Evolutionary conservation across 2,888 invertebrate genomes (phyloP).

Genomic region (Oscheius sp.): DNA sequence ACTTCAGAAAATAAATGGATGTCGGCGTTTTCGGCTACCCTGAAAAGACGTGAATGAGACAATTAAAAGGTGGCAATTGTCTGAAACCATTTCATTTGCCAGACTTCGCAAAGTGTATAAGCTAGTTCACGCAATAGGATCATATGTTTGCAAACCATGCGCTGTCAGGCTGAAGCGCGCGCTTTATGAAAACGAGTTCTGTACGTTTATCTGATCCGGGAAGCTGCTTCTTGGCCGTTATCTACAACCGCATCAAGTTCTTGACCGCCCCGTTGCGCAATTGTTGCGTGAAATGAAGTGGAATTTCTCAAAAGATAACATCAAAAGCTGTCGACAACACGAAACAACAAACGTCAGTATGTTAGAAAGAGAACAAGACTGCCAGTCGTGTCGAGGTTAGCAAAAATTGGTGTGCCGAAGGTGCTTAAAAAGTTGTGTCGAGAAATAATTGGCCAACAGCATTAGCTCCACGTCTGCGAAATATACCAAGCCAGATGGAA

Average conservation of each 20-base stretch:
- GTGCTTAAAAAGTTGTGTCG: too few species aligned
- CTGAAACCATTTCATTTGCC: neutral
- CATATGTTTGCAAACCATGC: constrained; percentile 32
- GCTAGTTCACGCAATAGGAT: constrained; percentile 33
- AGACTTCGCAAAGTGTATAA: constrained; percentile 18
- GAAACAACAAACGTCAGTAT: too few species aligned
- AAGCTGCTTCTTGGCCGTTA: constrained; percentile 26
- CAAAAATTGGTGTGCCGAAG: too few species aligned
- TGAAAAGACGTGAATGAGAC: neutral
- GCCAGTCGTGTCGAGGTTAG: too few species aligned
- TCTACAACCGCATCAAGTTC: constrained; percentile 26
- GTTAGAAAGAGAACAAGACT: too few species aligned
- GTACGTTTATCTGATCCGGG: constrained; percentile 28
- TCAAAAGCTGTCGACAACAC: too few species aligned
- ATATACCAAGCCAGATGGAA: too few species aligned
- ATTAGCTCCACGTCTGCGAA: too few species aligned
- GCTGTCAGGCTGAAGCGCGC: constrained; percentile 30
- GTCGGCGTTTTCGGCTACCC: too few species aligned
- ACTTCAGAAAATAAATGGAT: too few species aligned
- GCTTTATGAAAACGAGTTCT: constrained; percentile 30
- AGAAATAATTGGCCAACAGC: too few species aligned
- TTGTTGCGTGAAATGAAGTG: constrained; percentile 1
- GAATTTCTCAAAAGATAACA: constrained; percentile 10
- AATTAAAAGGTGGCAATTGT: neutral
- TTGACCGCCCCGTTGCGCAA: constrained; percentile 20